These are phyloP conservation scores for Epicampocera succincta DNA, from an alignment of 2,888 invertebrate genomes.

Conservation along the genomic window DNA sequence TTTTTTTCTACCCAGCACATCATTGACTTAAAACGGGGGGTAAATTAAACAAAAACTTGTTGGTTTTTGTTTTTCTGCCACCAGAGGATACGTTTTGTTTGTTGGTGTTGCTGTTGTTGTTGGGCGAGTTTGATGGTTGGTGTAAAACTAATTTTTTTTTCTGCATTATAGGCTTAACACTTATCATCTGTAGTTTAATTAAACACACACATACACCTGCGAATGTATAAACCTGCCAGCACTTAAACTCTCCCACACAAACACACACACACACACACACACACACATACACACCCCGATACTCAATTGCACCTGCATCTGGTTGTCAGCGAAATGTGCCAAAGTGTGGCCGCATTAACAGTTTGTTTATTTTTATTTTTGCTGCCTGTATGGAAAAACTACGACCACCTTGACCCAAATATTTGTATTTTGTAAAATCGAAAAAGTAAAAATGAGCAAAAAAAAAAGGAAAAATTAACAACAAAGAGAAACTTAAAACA, in stretches of 20 bases:
- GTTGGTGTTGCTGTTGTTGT: no score
- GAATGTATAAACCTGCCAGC: no score
- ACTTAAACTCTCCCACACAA: not conserved
- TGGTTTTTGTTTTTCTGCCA: conserved; percentile 11
- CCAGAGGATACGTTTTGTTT: not conserved
- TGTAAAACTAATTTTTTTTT: conserved; percentile 25
- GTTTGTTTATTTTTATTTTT: not conserved
- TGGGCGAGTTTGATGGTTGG: conserved; percentile 9
- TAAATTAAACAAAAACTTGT: not conserved
- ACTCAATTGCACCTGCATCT: not conserved
- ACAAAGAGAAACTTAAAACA: conserved; percentile 17
- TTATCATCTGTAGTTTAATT: conserved; percentile 20
- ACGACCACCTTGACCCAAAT: conserved; percentile 53
- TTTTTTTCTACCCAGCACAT: conserved; percentile 5
- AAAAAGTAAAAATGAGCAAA: not conserved
- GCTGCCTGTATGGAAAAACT: conserved; percentile 15
- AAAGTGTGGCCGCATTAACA: conserved; percentile 27
- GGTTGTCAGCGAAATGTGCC: conserved; percentile 16
- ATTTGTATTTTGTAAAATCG: conserved; percentile 37
- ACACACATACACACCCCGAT: not conserved
- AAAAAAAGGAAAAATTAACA: not conserved
- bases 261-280: not conserved
- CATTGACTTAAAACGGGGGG: conserved; percentile 8
- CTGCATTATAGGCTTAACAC: conserved; percentile 31
- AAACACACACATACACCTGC: not conserved